A percentile compares a stretch with the other conserved stretches of the same genome.
Conservation (phyloP, 2,113 vertebrate genomes). For the Triplophysa siluroides region DNA sequence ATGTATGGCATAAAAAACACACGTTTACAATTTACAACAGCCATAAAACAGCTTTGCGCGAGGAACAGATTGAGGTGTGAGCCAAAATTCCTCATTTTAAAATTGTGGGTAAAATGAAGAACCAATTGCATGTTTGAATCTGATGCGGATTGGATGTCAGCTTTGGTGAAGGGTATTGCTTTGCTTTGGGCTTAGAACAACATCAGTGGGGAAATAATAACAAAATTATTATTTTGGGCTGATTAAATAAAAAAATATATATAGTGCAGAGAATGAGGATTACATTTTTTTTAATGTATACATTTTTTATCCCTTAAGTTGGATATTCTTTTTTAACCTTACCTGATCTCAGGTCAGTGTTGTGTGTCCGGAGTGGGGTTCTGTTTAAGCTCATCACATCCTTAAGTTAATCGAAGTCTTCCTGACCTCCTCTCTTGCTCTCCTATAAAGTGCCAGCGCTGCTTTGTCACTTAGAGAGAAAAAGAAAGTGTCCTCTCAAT, state of each 20-base stretch:
- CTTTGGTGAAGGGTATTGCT: too few relatives aligned
- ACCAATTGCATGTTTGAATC: too few relatives aligned
- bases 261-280: background rate
- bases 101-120: too few relatives aligned
- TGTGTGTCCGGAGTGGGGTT: background rate
- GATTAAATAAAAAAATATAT: background rate
- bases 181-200: too few relatives aligned
- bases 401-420: slow-evolving; percentile 35
- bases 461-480: slow-evolving; percentile 13
- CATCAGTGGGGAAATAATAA: too few relatives aligned
- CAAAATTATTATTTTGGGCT: too few relatives aligned
- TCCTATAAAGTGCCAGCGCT: slow-evolving; percentile 23
- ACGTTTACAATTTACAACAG: too few relatives aligned
- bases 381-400: slow-evolving; percentile 24
- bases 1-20: too few relatives aligned
- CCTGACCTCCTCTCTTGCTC: slow-evolving; percentile 21
- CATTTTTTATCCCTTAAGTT: background rate
- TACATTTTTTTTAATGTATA: background rate
- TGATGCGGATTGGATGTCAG: too few relatives aligned
- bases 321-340: background rate
- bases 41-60: too few relatives aligned
- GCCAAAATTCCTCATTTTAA: too few relatives aligned
- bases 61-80: too few relatives aligned
- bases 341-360: slow-evolving; percentile 14
- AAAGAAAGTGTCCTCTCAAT: background rate